Evolutionary conservation across 2,113 vertebrate genomes (phyloP).

Genomic region (Percina caprodes): DNA sequence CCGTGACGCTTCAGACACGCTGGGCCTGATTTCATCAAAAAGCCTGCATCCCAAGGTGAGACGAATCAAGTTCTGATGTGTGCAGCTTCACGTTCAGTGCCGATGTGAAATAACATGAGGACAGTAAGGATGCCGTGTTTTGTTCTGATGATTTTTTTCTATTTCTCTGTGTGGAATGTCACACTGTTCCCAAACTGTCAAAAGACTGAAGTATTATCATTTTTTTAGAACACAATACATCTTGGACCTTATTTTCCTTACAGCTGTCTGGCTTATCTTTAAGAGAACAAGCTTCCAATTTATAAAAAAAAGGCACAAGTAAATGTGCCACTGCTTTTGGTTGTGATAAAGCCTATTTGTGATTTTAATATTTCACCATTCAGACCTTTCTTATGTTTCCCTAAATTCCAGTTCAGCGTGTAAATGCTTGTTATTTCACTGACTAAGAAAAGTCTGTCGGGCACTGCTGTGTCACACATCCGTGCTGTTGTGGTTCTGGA

Average conservation of each 20-base stretch:
- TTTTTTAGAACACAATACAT: slow-evolving; percentile 41
- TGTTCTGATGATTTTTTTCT: slow-evolving; percentile 29
- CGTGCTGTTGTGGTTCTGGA: slow-evolving; percentile 35
- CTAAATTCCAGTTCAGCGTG: slow-evolving; percentile 1
- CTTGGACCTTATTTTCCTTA: slow-evolving; percentile 5
- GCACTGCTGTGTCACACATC: slow-evolving; percentile 30
- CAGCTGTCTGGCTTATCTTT: background rate
- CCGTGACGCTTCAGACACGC: slow-evolving; percentile 59
- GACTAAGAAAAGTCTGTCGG: slow-evolving; percentile 10
- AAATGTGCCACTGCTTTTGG: background rate
- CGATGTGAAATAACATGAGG: slow-evolving; percentile 51
- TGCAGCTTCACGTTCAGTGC: slow-evolving; percentile 47
- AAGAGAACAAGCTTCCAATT: background rate
- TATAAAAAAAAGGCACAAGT: background rate
- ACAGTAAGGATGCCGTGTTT: slow-evolving; percentile 50
- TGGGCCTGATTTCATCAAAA: slow-evolving; percentile 65
- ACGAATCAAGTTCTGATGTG: slow-evolving; percentile 55
- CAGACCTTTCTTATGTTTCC: background rate
- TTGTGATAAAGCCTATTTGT: background rate
- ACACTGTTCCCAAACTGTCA: slow-evolving; percentile 53
- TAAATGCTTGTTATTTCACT: slow-evolving; percentile 31
- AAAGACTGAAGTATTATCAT: slow-evolving; percentile 21
- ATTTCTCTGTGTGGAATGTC: slow-evolving; percentile 9
- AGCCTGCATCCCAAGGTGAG: slow-evolving; percentile 43
- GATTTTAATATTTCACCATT: background rate